Evolutionary conservation across 2,113 vertebrate genomes (phyloP), one percentile per base, ranked within the genome.

Genomic region (Nettapus auritus): DNA sequence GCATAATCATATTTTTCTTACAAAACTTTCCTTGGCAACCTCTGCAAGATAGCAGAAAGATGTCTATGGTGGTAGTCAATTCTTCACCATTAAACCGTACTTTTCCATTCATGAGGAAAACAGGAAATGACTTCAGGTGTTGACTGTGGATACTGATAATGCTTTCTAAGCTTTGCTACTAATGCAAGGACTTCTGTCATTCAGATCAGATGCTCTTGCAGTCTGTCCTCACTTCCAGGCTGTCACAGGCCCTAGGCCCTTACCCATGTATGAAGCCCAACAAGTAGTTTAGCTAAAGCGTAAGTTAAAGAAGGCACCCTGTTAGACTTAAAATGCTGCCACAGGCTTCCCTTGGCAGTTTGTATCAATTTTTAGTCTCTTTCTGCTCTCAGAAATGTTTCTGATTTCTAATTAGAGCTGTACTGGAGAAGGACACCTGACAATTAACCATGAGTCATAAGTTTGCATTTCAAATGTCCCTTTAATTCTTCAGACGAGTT

Each of bases 371-470:
- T 94, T 93, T 50, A 67, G 2, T 91, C 53, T 80, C 48, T 66
- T 92, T 85, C 63, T 89, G 33, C 53, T 81, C 57, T 85, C 62
- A 87, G 38, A 95, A 94, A 62, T 68, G 34, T 57, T 93, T 86
- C 69, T 94, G 53, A 82, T 94, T 94, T 94, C 59, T 94, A 92
- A 95, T 95, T 95, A 95, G 74, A 85, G 44, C 28, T 91, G 46
- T 56, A 20, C 57, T 68, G 36, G 56, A 67, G 52, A 90, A 70
- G 60, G 44, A 86, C 59, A 86, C 64, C 69, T 89, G 83, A 50
- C 60, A 93, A 94, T 94, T 94, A 96, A 92, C n/a, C 3, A 4
- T 75, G 89, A 90, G 34, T 94, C 84, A 92, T n/a, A 59, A 82
- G 68, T 28, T 28, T 0, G 0, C 71, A 42, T 85, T 94, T 91